Percentiles rank a stretch among this genome's conserved stretches.
These are phyloP conservation scores for Sialis lutaria DNA, from an alignment of 2,888 invertebrate genomes.

Conservation along the genomic window DNA sequence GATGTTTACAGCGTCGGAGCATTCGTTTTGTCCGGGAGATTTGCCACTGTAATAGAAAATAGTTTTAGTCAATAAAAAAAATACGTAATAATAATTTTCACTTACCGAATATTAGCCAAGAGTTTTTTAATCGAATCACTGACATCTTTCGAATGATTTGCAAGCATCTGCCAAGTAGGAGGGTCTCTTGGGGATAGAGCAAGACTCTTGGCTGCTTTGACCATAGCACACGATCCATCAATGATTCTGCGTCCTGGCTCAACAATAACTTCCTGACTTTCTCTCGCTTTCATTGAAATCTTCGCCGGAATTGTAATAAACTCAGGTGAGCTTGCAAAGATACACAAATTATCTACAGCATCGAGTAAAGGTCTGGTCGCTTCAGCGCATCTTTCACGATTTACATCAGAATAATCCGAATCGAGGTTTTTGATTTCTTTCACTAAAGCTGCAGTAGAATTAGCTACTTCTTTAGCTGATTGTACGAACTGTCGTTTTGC, in stretches of 20 bases:
- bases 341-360: slow-evolving; percentile 81
- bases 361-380: slow-evolving; percentile 75
- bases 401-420: slow-evolving; percentile 62
- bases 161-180: slow-evolving; percentile 85
- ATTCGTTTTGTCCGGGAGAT: slow-evolving; percentile 92
- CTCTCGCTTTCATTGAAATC: slow-evolving; percentile 68
- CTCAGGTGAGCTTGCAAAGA: slow-evolving; percentile 87
- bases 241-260: slow-evolving; percentile 61
- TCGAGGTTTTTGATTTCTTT: slow-evolving; percentile 87
- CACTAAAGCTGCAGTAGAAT: slow-evolving; percentile 84
- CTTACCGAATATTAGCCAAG: slow-evolving; percentile 71
- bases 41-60: slow-evolving; percentile 45
- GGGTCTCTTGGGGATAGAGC: slow-evolving; percentile 83
- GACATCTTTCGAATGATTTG: slow-evolving; percentile 85
- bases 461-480: slow-evolving; percentile 93
- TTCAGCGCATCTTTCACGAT: slow-evolving; percentile 50
- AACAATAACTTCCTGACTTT: slow-evolving; percentile 75
- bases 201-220: slow-evolving; percentile 75
- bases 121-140: slow-evolving; percentile 92
- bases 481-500: slow-evolving; percentile 95
- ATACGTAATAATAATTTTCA: slow-evolving; percentile 2
- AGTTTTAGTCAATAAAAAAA: slow-evolving; percentile 2
- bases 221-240: slow-evolving; percentile 79
- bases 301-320: slow-evolving; percentile 85
- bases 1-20: slow-evolving; percentile 65